Percentiles rank a stretch among this genome's conserved stretches.
phyloP scores from a whole-genome alignment of 2,888 invertebrate genomes.

The Pyrrhosoma nymphula region DNA sequence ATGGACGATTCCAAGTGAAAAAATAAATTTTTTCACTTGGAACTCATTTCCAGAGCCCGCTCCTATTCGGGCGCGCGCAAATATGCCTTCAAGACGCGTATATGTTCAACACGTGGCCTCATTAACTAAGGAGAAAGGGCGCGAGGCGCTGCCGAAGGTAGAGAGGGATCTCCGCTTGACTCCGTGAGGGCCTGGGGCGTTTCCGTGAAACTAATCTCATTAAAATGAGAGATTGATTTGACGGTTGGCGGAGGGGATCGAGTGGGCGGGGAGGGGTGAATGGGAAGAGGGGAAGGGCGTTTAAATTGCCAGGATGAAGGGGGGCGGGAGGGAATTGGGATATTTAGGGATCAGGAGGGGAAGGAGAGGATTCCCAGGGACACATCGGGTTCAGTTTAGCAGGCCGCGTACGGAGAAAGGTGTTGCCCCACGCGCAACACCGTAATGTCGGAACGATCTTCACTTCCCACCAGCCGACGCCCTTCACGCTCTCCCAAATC shows the following conservation, averaged over 20 bases:
- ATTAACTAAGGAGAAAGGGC: neutral
- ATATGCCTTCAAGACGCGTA: neutral
- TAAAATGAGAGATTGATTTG: conserved; percentile 9
- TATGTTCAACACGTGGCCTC: neutral
- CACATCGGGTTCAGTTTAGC: neutral
- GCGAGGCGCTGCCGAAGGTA: neutral
- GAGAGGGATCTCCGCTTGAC: neutral
- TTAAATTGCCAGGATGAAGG: no score
- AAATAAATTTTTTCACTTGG: no score
- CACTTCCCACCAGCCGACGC: no score
- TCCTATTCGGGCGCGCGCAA: no score
- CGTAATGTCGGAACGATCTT: no score
- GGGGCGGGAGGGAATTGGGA: no score
- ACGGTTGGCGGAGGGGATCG: neutral
- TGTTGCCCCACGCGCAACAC: no score
- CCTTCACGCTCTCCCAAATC: no score
- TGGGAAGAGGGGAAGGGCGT: neutral
- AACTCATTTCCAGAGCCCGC: no score
- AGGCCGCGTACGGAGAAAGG: no score
- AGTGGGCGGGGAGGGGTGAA: neutral
- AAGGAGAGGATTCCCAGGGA: neutral
- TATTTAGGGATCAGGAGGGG: no score
- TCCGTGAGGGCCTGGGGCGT: neutral
- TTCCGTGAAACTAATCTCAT: neutral
- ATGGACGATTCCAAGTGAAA: no score